A percentile compares a stretch with the other conserved stretches of the same genome.
phyloP scores from a whole-genome alignment of 2,113 vertebrate species.

The Siphamia tubifer region DNA sequence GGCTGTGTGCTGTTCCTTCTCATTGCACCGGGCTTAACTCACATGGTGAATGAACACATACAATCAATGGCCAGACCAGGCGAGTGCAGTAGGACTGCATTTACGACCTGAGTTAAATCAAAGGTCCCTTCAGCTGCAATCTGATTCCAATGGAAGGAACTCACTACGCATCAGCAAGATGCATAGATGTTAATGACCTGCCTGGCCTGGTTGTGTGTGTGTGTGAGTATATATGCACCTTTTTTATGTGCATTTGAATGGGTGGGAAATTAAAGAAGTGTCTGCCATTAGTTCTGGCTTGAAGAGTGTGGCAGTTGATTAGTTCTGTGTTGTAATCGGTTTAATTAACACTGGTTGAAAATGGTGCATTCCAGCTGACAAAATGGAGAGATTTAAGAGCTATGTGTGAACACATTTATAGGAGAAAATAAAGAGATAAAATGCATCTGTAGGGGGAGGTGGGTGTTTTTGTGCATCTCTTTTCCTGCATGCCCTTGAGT shows the following conservation, averaged over 20 bases:
- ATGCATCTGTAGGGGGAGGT: background rate
- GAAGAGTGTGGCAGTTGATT: conserved; percentile 19
- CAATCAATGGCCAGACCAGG: conserved; percentile 61
- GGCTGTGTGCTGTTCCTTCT: conserved; percentile 48
- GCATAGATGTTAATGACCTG: conserved; percentile 41
- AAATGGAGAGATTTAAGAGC: background rate
- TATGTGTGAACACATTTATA: background rate
- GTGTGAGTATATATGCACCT: background rate
- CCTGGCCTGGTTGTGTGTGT: background rate
- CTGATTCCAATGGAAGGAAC: conserved; percentile 48
- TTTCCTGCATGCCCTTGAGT: conserved; percentile 38
- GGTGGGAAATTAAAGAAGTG: conserved; percentile 40
- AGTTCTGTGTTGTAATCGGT: conserved; percentile 36
- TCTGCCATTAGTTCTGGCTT: conserved; percentile 1
- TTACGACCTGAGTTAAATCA: conserved; percentile 69
- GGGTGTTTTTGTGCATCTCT: background rate
- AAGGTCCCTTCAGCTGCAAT: conserved; percentile 53
- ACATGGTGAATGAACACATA: conserved; percentile 44
- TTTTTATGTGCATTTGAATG: conserved; percentile 36
- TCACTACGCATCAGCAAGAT: conserved; percentile 34
- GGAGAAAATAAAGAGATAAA: background rate
- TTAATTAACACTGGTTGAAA: conserved; percentile 38
- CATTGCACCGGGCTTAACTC: conserved; percentile 48
- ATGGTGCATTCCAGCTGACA: background rate
- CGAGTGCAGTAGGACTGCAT: conserved; percentile 38